phyloP scores from a whole-genome alignment of 1,140 invertebrate species.

The Zeugodacus cucurbitae region DNA sequence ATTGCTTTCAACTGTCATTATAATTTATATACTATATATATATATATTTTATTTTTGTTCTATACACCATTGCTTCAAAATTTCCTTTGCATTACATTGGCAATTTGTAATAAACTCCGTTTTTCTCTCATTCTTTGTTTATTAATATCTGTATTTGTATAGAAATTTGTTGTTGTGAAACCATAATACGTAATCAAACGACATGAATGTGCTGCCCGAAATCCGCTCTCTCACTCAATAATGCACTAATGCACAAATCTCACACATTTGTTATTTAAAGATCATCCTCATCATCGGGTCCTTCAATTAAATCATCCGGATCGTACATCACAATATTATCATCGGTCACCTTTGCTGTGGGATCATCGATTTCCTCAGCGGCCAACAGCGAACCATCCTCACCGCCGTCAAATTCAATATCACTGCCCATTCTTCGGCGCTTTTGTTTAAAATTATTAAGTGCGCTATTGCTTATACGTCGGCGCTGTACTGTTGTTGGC shows the following conservation, averaged over 20 bases:
- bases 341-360: constrained; percentile 17
- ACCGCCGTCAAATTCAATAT: not conserved
- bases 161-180: constrained; percentile 16
- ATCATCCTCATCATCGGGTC: constrained; percentile 46
- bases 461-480: not conserved
- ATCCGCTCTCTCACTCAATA: not conserved
- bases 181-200: constrained; percentile 32
- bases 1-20: not conserved
- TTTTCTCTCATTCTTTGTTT: not conserved
- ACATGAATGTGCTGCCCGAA: not conserved
- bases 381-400: not conserved
- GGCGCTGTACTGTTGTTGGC: constrained; percentile 33
- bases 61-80: not conserved
- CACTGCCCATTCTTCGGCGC: constrained; percentile 3
- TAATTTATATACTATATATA: not conserved
- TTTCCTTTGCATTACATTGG: not conserved
- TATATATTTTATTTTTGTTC: not conserved
- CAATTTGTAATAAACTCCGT: constrained; percentile 4
- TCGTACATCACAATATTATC: constrained; percentile 45
- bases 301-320: constrained; percentile 48
- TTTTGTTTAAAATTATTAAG: constrained; percentile 40
- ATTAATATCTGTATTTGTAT: not conserved
- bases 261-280: constrained; percentile 7
- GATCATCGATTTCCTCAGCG: constrained; percentile 42
- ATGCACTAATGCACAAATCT: not conserved